These are phyloP conservation scores for Habroteleia sp. DNA, from an alignment of 2,888 invertebrate genomes.

Conservation along the genomic window DNA sequence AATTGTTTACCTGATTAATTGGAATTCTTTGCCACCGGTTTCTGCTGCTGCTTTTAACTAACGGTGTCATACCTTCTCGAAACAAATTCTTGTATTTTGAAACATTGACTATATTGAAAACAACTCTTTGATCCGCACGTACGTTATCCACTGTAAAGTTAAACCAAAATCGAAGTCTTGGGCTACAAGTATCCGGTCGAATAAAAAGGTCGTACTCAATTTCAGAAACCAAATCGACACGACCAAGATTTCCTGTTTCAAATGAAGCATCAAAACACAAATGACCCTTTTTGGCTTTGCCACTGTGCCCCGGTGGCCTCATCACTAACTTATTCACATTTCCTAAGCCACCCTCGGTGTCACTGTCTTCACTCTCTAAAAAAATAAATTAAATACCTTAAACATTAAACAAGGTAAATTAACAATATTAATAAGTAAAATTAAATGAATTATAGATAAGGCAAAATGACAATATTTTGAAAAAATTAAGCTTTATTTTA, in stretches of 20 bases:
- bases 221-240: slow-evolving; percentile 95
- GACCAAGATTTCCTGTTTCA: slow-evolving; percentile 98
- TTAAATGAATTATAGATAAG: too few relatives aligned
- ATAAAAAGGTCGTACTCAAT: slow-evolving; percentile 98
- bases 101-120: slow-evolving; percentile 98
- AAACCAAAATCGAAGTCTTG: slow-evolving; percentile 96
- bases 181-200: slow-evolving; percentile 97
- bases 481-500: too few relatives aligned
- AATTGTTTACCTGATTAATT: slow-evolving; percentile 68
- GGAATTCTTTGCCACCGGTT: slow-evolving; percentile 90
- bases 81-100: slow-evolving; percentile 95
- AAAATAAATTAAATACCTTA: slow-evolving; percentile 21
- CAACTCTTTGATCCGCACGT: slow-evolving; percentile 94
- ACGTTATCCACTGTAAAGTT: slow-evolving; percentile 99
- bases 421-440: too few relatives aligned
- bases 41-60: slow-evolving; percentile 94
- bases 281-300: slow-evolving; percentile 97
- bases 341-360: slow-evolving; percentile 95
- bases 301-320: slow-evolving; percentile 94
- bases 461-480: neutral
- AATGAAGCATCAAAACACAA: slow-evolving; percentile 98
- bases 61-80: slow-evolving; percentile 94
- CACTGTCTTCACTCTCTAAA: slow-evolving; percentile 94
- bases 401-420: too few relatives aligned
- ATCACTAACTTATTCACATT: slow-evolving; percentile 94